Percentiles rank a stretch among this genome's conserved stretches.
Conservation (phyloP, 2,888 invertebrate species). For the Andrena chrysosceles region DNA sequence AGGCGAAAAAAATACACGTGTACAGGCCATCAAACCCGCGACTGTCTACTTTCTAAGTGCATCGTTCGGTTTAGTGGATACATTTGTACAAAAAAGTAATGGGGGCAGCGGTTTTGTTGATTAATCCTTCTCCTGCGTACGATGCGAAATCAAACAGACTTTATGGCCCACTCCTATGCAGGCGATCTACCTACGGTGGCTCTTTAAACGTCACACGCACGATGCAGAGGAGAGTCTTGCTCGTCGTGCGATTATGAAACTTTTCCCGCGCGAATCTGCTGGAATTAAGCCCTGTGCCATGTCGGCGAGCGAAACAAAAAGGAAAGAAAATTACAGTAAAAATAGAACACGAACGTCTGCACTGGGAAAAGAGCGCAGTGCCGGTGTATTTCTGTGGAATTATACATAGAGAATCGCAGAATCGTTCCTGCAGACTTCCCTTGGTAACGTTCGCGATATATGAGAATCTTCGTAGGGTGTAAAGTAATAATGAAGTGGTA, state of each 20-base stretch:
- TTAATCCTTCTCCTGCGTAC: slow-evolving; percentile 61
- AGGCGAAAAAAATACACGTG: slow-evolving; percentile 15
- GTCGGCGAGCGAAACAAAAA: background rate
- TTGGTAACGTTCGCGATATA: slow-evolving; percentile 21
- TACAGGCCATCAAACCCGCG: slow-evolving; percentile 8
- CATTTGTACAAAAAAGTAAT: slow-evolving; percentile 21
- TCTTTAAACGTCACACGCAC: slow-evolving; percentile 1
- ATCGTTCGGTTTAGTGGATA: slow-evolving; percentile 64
- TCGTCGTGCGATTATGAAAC: background rate
- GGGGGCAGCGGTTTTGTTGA: slow-evolving; percentile 50
- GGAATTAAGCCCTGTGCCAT: background rate
- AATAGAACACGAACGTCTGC: slow-evolving; percentile 42
- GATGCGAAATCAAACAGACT: slow-evolving; percentile 57
- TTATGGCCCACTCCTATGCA: slow-evolving; percentile 79
- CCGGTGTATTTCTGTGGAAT: background rate
- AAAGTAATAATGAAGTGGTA: slow-evolving; percentile 54
- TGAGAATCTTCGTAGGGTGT: slow-evolving; percentile 40
- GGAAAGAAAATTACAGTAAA: background rate
- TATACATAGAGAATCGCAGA: background rate
- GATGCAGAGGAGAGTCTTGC: slow-evolving; percentile 32
- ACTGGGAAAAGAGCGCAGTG: slow-evolving; percentile 37
- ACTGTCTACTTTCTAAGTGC: slow-evolving; percentile 64
- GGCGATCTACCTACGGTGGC: slow-evolving; percentile 35
- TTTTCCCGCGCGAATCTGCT: background rate
- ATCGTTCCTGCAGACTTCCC: slow-evolving; percentile 13